A percentile compares a stretch with the other conserved stretches of the same genome.
Conservation (phyloP, 2,888 invertebrate species). For the Arctia plantaginis region DNA sequence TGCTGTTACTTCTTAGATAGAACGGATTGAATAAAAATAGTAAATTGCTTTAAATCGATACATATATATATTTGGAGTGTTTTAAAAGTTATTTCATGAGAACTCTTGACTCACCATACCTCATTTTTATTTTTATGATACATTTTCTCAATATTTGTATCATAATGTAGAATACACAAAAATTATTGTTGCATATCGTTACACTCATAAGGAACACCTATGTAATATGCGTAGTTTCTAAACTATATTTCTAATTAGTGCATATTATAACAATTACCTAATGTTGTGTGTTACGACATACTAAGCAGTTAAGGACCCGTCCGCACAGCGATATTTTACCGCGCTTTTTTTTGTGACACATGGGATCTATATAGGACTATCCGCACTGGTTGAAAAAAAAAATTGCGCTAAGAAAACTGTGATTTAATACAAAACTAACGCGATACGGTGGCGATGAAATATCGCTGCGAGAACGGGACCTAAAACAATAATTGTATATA, state of each 20-base stretch:
- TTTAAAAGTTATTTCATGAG: not conserved
- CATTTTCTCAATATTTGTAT: not conserved
- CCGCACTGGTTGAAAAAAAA: no score
- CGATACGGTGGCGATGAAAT: no score
- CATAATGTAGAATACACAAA: not conserved
- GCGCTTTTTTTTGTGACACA: no score
- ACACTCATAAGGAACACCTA: not conserved
- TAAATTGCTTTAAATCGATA: not conserved
- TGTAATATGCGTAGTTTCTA: slow-evolving; percentile 3
- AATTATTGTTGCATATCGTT: not conserved
- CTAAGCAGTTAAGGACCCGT: not conserved
- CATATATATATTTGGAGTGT: not conserved
- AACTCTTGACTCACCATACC: not conserved
- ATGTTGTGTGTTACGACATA: not conserved
- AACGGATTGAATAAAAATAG: not conserved
- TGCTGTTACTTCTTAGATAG: not conserved
- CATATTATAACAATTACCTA: slow-evolving; percentile 2
- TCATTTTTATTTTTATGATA: not conserved
- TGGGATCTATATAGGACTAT: no score
- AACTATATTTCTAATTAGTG: slow-evolving; percentile 1
- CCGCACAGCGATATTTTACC: no score
- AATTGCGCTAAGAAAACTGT: no score
- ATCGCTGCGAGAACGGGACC: no score
- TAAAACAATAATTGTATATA: not conserved
- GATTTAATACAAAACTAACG: no score